These are phyloP conservation scores for Hydrozoanthus tunicans DNA, from an alignment of 64 coral and sea anemone species.

Conservation along the genomic window DNA sequence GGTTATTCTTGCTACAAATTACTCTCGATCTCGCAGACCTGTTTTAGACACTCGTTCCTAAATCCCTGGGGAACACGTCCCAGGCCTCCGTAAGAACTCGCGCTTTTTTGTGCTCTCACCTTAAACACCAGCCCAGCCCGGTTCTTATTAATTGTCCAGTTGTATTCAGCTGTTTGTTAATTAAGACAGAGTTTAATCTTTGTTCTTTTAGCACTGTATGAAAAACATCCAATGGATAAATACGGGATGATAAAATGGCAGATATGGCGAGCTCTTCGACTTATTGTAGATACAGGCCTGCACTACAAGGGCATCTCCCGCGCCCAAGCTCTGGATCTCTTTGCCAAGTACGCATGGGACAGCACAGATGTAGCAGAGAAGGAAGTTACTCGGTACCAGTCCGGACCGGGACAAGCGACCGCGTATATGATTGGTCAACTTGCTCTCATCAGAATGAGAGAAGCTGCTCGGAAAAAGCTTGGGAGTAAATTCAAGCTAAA, in stretches of 20 bases:
- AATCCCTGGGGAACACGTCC: too few species aligned
- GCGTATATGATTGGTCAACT: conserved; percentile 82
- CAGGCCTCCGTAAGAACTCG: too few species aligned
- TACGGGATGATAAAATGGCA: conserved; percentile 88
- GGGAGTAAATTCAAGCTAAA: conserved; percentile 69
- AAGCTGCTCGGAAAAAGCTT: conserved; percentile 41
- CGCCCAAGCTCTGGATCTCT: conserved; percentile 63
- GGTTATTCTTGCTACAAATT: too few species aligned
- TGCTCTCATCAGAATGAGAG: conserved; percentile 67
- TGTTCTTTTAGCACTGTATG: conserved; percentile 12
- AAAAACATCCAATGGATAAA: conserved; percentile 46
- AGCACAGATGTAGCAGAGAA: conserved; percentile 59
- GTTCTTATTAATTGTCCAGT: too few species aligned
- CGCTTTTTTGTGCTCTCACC: background rate
- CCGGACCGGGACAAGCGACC: conserved; percentile 83
- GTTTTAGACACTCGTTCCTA: too few species aligned
- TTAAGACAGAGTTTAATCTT: too few species aligned
- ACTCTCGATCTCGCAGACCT: too few species aligned
- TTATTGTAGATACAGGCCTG: conserved; percentile 84
- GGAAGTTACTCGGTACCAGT: conserved; percentile 90
- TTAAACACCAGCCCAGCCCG: too few species aligned
- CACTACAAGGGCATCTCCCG: conserved; percentile 88
- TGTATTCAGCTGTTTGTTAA: too few species aligned
- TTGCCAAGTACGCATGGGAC: conserved; percentile 81
- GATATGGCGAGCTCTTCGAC: conserved; percentile 81